phyloP scores from a whole-genome alignment of 2,888 invertebrate genomes.

The Laothoe populi region DNA sequence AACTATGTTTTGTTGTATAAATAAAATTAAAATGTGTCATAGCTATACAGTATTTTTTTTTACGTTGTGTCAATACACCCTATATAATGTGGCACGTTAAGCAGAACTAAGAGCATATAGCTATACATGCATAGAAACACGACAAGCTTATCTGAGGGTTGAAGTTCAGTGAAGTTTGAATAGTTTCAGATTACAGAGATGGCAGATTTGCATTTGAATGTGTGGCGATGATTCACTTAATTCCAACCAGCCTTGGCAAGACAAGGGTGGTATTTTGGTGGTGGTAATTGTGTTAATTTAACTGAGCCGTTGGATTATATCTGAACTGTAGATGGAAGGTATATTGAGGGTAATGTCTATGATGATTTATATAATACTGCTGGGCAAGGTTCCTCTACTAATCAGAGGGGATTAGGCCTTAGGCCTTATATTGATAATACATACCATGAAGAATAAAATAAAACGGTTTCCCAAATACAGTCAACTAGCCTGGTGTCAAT shows the following conservation, averaged over 20 bases:
- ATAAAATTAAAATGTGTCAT: no score
- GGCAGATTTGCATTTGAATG: conserved; percentile 47
- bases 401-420: no score
- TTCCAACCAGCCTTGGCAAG: neutral
- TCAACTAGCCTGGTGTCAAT: no score
- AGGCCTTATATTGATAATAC: no score
- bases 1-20: no score
- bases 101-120: no score
- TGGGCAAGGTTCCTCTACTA: no score
- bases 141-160: conserved; percentile 30
- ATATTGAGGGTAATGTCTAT: neutral
- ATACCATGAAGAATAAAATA: no score
- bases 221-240: conserved; percentile 19
- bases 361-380: neutral
- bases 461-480: no score
- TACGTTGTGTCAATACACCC: no score
- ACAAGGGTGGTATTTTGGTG: no score
- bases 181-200: conserved; percentile 39
- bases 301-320: neutral
- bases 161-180: conserved; percentile 37
- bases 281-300: neutral
- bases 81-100: neutral
- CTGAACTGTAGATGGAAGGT: neutral
- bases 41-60: no score
- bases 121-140: neutral